Evolutionary conservation across 2,888 invertebrate genomes (phyloP), one percentile per base, ranked within the genome.

Genomic region (Fragum whitleyi): DNA sequence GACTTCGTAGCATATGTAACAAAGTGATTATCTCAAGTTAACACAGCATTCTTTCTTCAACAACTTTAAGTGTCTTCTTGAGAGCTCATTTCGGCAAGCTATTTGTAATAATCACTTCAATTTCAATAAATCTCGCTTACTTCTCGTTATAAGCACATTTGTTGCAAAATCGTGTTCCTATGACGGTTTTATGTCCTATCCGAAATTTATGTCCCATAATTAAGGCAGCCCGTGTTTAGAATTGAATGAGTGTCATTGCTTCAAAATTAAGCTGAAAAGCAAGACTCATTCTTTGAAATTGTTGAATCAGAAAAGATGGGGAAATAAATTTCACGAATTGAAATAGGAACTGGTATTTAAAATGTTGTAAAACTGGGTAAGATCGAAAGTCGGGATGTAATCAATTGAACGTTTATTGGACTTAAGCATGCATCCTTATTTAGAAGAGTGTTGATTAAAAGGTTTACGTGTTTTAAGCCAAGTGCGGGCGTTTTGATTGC

Each of bases 151-250:
- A 80, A 75, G 77, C 65, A 73, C 68, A 55, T 77, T 83, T 77
- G 65, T 72, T 77, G 77, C 53, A 74, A 57, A 55, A 70, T 73
- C 79, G 79, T 81, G 79, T 79, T 70, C 65, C 62, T 73, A 39
- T 79, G 85, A 85, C 85, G 72, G 75, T 81, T 85, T 85, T 85
- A 85, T 85, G 83, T 55, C 62, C 74, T 55, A 29, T 39, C 39
- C 71, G 55, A 81, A 83, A 83, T 85, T 85, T 85, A 85, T 85
- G 79, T 70, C 39, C 71, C 32, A 47, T 77, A 83, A 85, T 85
- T 81, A 85, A 57, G 57, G 71, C 74, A 26, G 55, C 75, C 77
- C 65, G 75, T 70, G 79, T 72, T 68, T 67, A 39, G 53, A 26
- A 72, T 74, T 73, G 74, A 69, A 67, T 11, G 68, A 61, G 73